phyloP scores from a whole-genome alignment of 2,797 vertebrate genomes.

The Enteromius argenteus region DNA sequence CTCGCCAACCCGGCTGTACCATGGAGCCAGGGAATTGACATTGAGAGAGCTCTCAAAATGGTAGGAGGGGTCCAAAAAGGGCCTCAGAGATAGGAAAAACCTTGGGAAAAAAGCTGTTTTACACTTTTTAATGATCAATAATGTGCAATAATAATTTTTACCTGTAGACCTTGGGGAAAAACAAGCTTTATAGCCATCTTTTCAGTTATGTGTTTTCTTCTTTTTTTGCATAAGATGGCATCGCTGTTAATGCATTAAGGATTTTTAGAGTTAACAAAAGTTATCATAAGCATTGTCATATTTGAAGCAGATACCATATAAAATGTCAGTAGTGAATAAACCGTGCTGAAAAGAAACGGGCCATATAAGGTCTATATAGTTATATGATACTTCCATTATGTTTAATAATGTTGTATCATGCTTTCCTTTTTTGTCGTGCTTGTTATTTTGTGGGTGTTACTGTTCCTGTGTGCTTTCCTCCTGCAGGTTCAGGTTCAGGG shows the following conservation, averaged over 20 bases:
- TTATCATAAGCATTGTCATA: neutral
- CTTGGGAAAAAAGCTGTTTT: neutral
- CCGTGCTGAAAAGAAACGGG: neutral
- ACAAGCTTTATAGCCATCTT: neutral
- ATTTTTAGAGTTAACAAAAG: neutral
- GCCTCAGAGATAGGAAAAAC: slow-evolving; percentile 1
- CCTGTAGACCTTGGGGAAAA: neutral
- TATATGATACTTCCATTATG: neutral
- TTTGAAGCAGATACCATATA: neutral
- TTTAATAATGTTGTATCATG: neutral
- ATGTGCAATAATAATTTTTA: neutral
- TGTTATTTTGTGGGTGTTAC: slow-evolving; percentile 45
- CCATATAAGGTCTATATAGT: neutral
- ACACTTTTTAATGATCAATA: neutral
- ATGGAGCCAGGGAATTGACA: slow-evolving; percentile 99
- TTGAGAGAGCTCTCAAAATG: slow-evolving; percentile 98
- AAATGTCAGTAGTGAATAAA: neutral
- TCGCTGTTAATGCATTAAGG: neutral
- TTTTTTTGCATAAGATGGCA: neutral
- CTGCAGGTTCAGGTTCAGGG: slow-evolving; percentile 94
- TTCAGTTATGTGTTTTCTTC: neutral
- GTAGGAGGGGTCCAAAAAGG: slow-evolving; percentile 72
- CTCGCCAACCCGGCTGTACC: slow-evolving; percentile 97
- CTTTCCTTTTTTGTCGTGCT: neutral
- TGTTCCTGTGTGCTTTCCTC: slow-evolving; percentile 55